Evolutionary conservation across 2,888 invertebrate species (phyloP), one percentile per base, ranked within the genome.

Genomic region (Mesorhabditis sp.): DNA sequence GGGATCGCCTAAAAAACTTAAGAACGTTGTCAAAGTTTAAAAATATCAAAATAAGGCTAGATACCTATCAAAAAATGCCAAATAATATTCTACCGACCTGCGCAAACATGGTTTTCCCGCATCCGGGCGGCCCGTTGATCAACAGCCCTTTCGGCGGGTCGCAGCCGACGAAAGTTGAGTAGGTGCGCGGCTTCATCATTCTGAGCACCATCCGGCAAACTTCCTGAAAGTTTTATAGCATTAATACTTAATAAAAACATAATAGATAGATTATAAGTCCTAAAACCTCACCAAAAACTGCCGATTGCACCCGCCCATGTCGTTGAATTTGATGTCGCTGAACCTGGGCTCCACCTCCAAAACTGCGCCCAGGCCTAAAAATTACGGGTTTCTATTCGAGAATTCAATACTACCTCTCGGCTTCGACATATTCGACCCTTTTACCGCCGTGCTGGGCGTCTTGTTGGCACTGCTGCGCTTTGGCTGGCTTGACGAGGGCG

Each of bases 121-220:
- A 94, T 0, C 97, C 97, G 0, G 96, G 94, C 0, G 97, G 96
- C 0, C 97, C 97, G 86, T 96, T 95, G 65, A 97, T 88, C 67
- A 98, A 87, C 81, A 96, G 91, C 43, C 95, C 96, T 83, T 93
- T 89, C 0, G 95, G 93, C 61, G 95, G 92, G 75, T 92, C 90
- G 68, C 94, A 90, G 2, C 94, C 94, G 74, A 95, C 88, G 77
- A 91, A 90, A 71, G 89, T 88, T n/a, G 58, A 50, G 86, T 93
- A 95, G n/a, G 95, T 90, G 86, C 94, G 92, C 3, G 95, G 93
- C 83, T 94, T 92, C 82, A 91, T 92, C 86, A 95, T 90, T 85
- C 95, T 94, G 78, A 93, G 78, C n/a, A 78, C 77, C 7, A 84
- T 71, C 7, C 79, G 76, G 58, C 76, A 77, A 5, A 74, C 80